A percentile compares a stretch with the other conserved stretches of the same genome.
These are phyloP conservation scores for Centropristis striata DNA, from an alignment of 2,113 vertebrate species.

Conservation along the genomic window DNA sequence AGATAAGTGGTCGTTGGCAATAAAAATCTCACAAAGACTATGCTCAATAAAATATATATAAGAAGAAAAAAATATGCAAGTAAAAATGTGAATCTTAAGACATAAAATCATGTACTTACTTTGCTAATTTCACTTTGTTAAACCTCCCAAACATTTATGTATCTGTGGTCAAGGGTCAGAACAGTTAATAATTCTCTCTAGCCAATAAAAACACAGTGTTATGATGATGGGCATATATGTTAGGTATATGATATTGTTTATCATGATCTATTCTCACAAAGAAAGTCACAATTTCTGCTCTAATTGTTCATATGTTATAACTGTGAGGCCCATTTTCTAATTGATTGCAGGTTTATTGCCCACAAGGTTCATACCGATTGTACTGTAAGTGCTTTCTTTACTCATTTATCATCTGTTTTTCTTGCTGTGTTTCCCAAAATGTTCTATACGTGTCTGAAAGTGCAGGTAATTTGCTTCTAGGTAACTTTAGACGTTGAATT, in stretches of 20 bases:
- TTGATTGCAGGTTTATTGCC: neutral
- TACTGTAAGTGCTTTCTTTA: constrained; percentile 13
- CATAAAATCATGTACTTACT: neutral
- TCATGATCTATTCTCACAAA: neutral
- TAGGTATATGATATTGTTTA: neutral
- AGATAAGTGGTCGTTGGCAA: neutral
- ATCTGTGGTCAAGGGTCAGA: neutral
- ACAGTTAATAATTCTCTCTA: neutral
- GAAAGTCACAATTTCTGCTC: neutral
- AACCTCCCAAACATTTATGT: neutral
- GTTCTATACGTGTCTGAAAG: constrained; percentile 10
- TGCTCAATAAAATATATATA: neutral
- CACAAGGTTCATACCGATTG: neutral
- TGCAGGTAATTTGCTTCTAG: neutral
- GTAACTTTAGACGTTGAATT: neutral
- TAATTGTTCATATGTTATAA: neutral
- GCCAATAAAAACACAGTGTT: neutral
- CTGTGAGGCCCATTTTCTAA: neutral
- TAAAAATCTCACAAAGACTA: no score
- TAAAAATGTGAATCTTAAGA: neutral
- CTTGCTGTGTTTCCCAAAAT: neutral
- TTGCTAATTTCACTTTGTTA: neutral
- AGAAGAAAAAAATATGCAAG: neutral
- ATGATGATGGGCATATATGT: neutral
- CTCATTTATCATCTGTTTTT: neutral